Conservation (phyloP, 2,113 vertebrate species). For the Pungitius pungitius region DNA sequence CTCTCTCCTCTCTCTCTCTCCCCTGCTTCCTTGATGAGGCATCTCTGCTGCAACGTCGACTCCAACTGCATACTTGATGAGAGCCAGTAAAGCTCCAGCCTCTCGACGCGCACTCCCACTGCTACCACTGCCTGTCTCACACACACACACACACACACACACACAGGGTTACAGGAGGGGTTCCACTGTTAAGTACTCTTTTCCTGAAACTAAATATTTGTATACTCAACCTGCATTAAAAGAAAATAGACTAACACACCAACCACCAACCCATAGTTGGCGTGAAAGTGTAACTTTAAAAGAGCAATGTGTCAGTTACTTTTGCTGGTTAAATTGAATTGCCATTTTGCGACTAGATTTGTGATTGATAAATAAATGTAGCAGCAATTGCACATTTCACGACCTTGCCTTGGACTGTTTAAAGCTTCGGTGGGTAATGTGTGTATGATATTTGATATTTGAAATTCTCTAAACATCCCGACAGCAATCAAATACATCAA, state of each 20-base stretch:
- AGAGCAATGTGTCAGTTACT: background rate
- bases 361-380: background rate
- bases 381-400: background rate
- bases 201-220: background rate
- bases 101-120: conserved; percentile 13
- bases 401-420: background rate
- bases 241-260: no score
- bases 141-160: background rate
- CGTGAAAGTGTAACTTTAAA: no score
- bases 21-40: conserved; percentile 58
- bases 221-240: background rate
- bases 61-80: conserved; percentile 73
- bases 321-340: background rate
- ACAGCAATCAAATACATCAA: background rate
- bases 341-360: background rate
- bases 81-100: conserved; percentile 47
- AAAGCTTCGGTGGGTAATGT: background rate
- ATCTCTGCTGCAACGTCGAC: conserved; percentile 69
- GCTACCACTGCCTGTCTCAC: background rate
- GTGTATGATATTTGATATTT: background rate
- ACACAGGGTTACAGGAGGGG: background rate
- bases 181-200: background rate
- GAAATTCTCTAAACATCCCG: background rate
- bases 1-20: conserved; percentile 39
- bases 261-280: background rate